Percentiles rank a stretch among this genome's conserved stretches.
Conservation (phyloP, 2,797 vertebrate species). For the Delichon dasypus region DNA sequence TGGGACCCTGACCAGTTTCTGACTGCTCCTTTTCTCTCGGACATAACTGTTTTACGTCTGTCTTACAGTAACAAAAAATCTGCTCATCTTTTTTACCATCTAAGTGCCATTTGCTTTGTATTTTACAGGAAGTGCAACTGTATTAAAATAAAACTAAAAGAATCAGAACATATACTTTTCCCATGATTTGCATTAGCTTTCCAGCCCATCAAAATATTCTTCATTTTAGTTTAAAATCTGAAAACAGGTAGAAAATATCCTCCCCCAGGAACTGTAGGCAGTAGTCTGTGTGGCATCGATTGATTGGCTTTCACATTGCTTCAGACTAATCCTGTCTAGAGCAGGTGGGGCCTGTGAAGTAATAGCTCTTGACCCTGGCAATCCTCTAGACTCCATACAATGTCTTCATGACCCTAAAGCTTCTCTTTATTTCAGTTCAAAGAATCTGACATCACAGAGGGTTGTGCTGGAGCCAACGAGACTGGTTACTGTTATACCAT, state of each 20-base stretch:
- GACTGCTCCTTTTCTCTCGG: not conserved
- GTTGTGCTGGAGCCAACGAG: not conserved
- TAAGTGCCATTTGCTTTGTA: not conserved
- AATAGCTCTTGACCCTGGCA: not conserved
- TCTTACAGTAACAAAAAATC: not conserved
- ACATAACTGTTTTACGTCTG: not conserved
- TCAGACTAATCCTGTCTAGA: not conserved
- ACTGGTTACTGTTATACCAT: not conserved
- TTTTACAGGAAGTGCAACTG: not conserved
- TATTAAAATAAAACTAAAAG: not conserved
- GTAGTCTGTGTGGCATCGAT: not conserved
- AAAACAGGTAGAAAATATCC: not conserved
- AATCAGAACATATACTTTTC: not conserved
- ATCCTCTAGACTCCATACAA: not conserved
- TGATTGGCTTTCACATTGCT: not conserved
- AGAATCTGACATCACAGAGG: not conserved
- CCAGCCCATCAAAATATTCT: not conserved
- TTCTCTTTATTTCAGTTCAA: slow-evolving; percentile 29
- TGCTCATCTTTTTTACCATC: not conserved
- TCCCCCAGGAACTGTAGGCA: not conserved
- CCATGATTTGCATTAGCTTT: not conserved
- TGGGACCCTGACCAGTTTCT: not conserved
- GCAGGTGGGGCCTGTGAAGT: not conserved
- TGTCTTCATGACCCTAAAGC: not conserved
- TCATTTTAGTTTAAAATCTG: not conserved